A percentile compares a stretch with the other conserved stretches of the same genome.
Conservation (phyloP, 2,113 vertebrate species). For the Cynoglossus semilaevis region DNA sequence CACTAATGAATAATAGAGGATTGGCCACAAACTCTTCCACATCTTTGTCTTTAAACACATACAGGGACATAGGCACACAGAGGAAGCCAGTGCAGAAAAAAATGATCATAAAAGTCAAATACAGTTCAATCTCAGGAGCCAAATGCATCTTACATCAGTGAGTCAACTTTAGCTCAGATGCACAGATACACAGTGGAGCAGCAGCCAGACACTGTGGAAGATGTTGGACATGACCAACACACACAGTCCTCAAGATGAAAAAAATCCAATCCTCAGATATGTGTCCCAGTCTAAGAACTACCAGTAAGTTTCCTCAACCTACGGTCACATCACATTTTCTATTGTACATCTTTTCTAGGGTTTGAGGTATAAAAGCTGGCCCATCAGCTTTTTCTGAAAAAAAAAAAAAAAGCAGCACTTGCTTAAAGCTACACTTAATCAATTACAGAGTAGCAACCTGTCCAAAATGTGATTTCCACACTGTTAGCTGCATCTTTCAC, state of each 20-base stretch:
- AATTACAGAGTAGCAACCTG: slow-evolving; percentile 70
- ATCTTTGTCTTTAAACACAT: slow-evolving; percentile 22
- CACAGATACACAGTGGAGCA: no score
- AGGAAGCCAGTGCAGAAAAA: background rate
- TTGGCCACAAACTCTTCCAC: slow-evolving; percentile 26
- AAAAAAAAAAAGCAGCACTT: slow-evolving; percentile 12
- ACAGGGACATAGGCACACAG: slow-evolving; percentile 8
- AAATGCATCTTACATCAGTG: background rate
- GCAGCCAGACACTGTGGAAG: no score
- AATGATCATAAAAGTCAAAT: slow-evolving; percentile 14
- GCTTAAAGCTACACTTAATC: slow-evolving; percentile 62
- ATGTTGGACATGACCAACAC: no score
- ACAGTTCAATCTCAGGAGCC: background rate
- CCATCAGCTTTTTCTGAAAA: slow-evolving; percentile 11
- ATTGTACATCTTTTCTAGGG: slow-evolving; percentile 7
- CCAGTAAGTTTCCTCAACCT: slow-evolving; percentile 14
- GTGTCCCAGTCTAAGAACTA: no score
- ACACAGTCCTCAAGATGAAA: no score
- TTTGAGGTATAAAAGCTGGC: slow-evolving; percentile 13
- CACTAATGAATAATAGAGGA: slow-evolving; percentile 74
- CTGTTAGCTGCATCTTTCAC: slow-evolving; percentile 71
- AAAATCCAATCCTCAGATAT: no score
- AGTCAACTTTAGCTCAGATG: background rate
- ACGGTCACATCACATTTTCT: background rate
- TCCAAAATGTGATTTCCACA: slow-evolving; percentile 74